Conservation (phyloP, 2,888 invertebrate genomes). For the Empis stercorea region DNA sequence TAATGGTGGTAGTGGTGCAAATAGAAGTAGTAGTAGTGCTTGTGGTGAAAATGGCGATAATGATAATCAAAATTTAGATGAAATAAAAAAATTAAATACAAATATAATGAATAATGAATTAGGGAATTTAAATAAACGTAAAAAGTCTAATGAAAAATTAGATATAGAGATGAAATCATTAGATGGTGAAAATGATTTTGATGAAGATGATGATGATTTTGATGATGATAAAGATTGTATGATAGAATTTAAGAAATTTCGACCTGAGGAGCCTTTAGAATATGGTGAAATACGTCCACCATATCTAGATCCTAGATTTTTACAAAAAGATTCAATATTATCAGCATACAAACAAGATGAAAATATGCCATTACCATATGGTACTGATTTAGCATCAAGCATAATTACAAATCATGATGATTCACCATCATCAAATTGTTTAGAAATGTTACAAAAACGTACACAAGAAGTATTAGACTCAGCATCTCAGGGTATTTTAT, state of each 20-base stretch:
- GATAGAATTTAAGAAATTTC: neutral
- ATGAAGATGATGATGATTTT: neutral
- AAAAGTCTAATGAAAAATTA: neutral
- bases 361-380: constrained; percentile 29
- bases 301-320: constrained; percentile 8
- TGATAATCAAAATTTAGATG: constrained; percentile 3
- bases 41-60: neutral
- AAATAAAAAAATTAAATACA: neutral
- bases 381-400: constrained; percentile 40
- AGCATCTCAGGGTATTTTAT: constrained; percentile 80
- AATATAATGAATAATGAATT: neutral
- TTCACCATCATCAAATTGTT: constrained; percentile 64
- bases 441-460: constrained; percentile 82
- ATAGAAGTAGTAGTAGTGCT: neutral
- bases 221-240: neutral
- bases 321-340: constrained; percentile 2
- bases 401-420: constrained; percentile 75
- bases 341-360: constrained; percentile 27
- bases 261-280: constrained; percentile 15
- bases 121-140: neutral
- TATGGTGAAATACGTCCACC: constrained; percentile 13
- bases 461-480: constrained; percentile 89
- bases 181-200: neutral
- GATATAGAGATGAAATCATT: neutral
- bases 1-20: neutral